Evolutionary conservation across 2,113 vertebrate species (phyloP).

Genomic region (Drymodes brunneopygia): DNA sequence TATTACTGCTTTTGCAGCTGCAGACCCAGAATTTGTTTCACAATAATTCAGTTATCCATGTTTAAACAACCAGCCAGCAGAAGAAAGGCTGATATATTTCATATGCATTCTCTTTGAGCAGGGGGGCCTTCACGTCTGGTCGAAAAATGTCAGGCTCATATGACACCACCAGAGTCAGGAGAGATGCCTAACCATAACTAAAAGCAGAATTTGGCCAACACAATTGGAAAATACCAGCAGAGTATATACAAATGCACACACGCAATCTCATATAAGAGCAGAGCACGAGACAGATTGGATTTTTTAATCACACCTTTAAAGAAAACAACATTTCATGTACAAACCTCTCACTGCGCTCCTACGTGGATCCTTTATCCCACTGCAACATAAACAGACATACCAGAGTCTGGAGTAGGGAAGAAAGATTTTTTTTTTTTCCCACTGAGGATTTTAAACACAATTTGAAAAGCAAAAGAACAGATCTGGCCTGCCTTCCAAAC

Average conservation of each 20-base stretch:
- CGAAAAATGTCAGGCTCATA: constrained; percentile 63
- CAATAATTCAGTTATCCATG: constrained; percentile 61
- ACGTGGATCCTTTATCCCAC: background rate
- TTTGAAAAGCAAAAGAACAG: background rate
- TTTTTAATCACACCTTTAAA: constrained; percentile 49
- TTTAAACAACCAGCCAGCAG: constrained; percentile 59
- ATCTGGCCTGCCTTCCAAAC: background rate
- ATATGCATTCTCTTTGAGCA: constrained; percentile 56
- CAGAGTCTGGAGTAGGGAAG: background rate
- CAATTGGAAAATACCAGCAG: constrained; percentile 56
- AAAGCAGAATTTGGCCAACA: constrained; percentile 63
- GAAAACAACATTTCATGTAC: background rate
- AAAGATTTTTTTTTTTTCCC: background rate
- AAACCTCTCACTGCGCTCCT: background rate
- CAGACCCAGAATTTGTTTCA: constrained; percentile 58
- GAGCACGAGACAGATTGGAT: background rate
- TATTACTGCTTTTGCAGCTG: constrained; percentile 63
- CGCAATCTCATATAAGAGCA: background rate
- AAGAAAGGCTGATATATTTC: constrained; percentile 59
- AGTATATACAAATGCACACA: constrained; percentile 49
- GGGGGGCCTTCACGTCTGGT: constrained; percentile 52
- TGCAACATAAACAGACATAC: background rate
- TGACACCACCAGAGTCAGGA: constrained; percentile 54
- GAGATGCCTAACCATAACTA: constrained; percentile 61
- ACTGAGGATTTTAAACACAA: background rate